These are phyloP conservation scores for Chloebia gouldiae DNA, from an alignment of 2,113 vertebrate species.

Conservation along the genomic window DNA sequence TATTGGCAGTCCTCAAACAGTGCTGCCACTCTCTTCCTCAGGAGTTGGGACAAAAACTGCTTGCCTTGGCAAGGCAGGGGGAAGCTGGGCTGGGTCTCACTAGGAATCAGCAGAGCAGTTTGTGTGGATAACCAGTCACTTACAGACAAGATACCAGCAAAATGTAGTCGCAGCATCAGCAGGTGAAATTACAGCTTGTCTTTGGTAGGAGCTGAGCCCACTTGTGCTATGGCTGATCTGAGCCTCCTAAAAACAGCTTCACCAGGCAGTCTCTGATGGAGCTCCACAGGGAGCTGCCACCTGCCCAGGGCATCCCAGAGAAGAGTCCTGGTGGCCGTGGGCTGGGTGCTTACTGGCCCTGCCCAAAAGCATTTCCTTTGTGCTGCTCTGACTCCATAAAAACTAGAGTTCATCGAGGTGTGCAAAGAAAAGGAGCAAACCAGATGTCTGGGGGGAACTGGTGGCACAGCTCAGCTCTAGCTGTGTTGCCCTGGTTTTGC, in stretches of 20 bases:
- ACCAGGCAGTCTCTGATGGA: neutral
- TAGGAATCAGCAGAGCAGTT: neutral
- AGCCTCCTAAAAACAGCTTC: neutral
- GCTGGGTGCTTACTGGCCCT: neutral
- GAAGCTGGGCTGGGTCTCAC: neutral
- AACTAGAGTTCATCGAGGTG: neutral
- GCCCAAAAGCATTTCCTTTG: neutral
- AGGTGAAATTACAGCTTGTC: neutral
- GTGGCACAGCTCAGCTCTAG: neutral
- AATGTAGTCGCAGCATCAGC: neutral
- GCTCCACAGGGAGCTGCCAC: neutral
- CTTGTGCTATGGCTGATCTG: accelerated
- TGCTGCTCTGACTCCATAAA: neutral
- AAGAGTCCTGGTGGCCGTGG: neutral
- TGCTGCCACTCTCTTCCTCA: neutral
- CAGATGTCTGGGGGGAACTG: neutral
- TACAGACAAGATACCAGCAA: neutral
- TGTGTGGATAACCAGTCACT: neutral
- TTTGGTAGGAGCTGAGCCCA: neutral
- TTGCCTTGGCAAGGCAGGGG: neutral
- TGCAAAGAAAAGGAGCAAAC: neutral
- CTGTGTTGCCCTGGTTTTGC: neutral
- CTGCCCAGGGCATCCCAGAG: neutral
- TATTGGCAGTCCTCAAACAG: neutral
- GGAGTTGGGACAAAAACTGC: accelerated